Evolutionary conservation across 2,888 invertebrate genomes (phyloP).

Genomic region (Allacma fusca): DNA sequence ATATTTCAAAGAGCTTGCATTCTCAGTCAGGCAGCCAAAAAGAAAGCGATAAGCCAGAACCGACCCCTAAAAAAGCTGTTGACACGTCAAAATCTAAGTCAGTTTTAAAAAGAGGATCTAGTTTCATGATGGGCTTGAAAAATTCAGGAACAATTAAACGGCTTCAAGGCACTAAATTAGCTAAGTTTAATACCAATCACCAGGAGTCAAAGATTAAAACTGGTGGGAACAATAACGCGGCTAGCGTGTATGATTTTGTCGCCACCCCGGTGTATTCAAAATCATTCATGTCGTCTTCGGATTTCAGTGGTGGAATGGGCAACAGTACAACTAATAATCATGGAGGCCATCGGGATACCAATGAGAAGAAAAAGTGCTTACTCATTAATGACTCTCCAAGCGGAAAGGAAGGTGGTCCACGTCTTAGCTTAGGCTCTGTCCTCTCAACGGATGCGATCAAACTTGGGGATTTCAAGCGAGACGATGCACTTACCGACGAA

Average conservation of each 20-base stretch:
- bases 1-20: constrained; percentile 3
- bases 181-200: constrained; percentile 13
- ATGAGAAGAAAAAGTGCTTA: constrained; percentile 58
- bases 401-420: constrained; percentile 73
- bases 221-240: constrained; percentile 17
- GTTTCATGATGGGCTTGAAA: constrained; percentile 32
- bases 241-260: constrained; percentile 32
- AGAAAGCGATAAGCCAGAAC: background rate
- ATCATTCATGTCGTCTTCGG: constrained; percentile 17
- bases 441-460: constrained; percentile 75
- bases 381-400: constrained; percentile 59
- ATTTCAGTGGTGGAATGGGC: constrained; percentile 5
- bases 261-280: constrained; percentile 26
- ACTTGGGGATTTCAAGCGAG: constrained; percentile 53
- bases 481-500: constrained; percentile 40
- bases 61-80: background rate
- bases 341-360: constrained; percentile 65
- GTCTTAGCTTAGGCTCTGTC: constrained; percentile 84
- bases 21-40: constrained; percentile 10
- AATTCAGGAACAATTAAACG: constrained; percentile 33
- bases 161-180: constrained; percentile 28
- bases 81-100: constrained; percentile 29
- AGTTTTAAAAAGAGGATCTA: constrained; percentile 21
- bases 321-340: constrained; percentile 61
- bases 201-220: constrained; percentile 36